Conservation (phyloP, 2,888 invertebrate species). For the Parnassius apollo region DNA sequence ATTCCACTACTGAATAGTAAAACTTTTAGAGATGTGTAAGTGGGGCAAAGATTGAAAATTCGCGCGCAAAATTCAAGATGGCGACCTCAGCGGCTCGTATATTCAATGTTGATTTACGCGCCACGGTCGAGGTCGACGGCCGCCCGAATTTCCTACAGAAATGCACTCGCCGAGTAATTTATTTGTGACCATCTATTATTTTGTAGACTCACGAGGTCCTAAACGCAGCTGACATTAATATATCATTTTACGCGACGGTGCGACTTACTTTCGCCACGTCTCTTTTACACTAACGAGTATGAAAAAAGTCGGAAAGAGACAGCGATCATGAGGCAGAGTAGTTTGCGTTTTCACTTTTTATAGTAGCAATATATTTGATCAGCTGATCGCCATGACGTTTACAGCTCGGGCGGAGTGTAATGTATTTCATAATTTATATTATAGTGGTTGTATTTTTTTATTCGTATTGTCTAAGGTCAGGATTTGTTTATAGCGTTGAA, state of each 20-base stretch:
- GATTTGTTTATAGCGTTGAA: constrained; percentile 72
- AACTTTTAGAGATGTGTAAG: constrained; percentile 53
- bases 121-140: constrained; percentile 77
- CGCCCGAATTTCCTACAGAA: constrained; percentile 78
- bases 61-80: constrained; percentile 74
- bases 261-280: constrained; percentile 47
- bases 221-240: constrained; percentile 81
- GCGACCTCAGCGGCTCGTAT: constrained; percentile 77
- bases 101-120: constrained; percentile 77
- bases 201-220: constrained; percentile 80
- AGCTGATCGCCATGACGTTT: constrained; percentile 80
- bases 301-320: constrained; percentile 49
- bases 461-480: constrained; percentile 69
- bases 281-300: constrained; percentile 40
- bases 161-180: constrained; percentile 78
- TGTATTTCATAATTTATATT: constrained; percentile 80
- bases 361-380: constrained; percentile 81
- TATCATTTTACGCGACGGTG: constrained; percentile 78
- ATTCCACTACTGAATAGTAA: constrained; percentile 9
- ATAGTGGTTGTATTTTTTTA: constrained; percentile 58
- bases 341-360: constrained; percentile 81
- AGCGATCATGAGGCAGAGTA: constrained; percentile 54
- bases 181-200: constrained; percentile 81
- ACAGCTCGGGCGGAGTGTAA: constrained; percentile 69
- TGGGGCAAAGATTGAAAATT: constrained; percentile 74